Evolutionary conservation across 2,113 vertebrate genomes (phyloP).

Genomic region (Rattus norvegicus): DNA sequence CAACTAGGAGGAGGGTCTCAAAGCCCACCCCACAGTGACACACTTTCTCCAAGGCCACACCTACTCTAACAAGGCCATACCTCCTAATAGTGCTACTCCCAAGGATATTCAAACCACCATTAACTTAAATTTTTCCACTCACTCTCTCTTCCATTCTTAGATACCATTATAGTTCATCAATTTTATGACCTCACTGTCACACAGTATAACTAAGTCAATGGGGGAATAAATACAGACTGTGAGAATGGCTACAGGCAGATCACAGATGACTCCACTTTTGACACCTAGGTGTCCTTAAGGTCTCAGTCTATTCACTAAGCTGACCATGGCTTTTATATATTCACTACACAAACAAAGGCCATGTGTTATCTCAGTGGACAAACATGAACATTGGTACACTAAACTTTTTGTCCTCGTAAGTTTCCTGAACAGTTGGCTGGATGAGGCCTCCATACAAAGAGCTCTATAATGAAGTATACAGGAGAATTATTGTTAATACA

Average conservation of each 20-base stretch:
- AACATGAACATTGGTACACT: background rate
- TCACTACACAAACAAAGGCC: background rate
- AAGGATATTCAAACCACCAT: background rate
- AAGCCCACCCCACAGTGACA: too few species aligned
- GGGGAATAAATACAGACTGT: background rate
- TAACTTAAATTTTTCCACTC: slow-evolving; percentile 19
- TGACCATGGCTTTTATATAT: background rate
- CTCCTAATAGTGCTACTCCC: too few species aligned
- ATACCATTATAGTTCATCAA: background rate
- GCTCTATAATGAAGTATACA: background rate
- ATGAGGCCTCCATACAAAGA: background rate
- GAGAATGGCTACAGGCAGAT: background rate
- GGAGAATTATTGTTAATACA: background rate
- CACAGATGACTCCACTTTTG: background rate
- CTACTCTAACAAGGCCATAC: too few species aligned
- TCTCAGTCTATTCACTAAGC: background rate
- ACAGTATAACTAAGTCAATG: slow-evolving; percentile 7
- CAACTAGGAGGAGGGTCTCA: too few species aligned
- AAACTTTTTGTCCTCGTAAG: background rate
- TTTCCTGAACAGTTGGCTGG: background rate
- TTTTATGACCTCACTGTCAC: slow-evolving; percentile 46
- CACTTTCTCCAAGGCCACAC: too few species aligned
- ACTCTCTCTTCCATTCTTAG: background rate
- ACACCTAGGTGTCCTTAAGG: background rate
- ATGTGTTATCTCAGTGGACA: background rate